Conservation (phyloP, 2,888 invertebrate genomes). For the Melanostoma scalare region DNA sequence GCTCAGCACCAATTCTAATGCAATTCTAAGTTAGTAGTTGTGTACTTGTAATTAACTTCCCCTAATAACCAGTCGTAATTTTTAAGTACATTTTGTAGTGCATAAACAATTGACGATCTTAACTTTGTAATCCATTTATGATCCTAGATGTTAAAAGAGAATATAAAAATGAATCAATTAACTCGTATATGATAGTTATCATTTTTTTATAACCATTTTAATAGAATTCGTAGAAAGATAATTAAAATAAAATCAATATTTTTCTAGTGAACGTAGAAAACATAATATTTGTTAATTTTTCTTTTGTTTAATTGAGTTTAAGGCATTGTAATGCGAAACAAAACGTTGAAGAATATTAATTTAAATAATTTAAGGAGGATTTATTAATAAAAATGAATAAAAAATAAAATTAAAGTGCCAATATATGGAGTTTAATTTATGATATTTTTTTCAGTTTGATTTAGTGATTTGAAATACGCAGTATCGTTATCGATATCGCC, state of each 20-base stretch:
- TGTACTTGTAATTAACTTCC: conserved; percentile 17
- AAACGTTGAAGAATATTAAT: conserved; percentile 50
- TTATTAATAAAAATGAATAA: conserved; percentile 54
- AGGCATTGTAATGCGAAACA: conserved; percentile 29
- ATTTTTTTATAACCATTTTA: not conserved
- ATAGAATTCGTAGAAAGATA: too few relatives aligned
- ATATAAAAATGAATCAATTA: conserved; percentile 56
- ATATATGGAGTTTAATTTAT: conserved; percentile 19
- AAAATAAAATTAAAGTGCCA: conserved; percentile 65
- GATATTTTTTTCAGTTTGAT: not conserved
- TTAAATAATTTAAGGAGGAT: conserved; percentile 48
- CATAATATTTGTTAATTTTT: conserved; percentile 37
- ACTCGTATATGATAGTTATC: conserved; percentile 12
- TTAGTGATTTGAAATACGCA: too few relatives aligned
- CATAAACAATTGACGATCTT: conserved; percentile 46
- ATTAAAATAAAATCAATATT: too few relatives aligned
- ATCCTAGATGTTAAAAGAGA: conserved; percentile 49
- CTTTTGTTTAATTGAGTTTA: conserved; percentile 50
- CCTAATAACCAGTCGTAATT: conserved; percentile 63
- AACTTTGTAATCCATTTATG: conserved; percentile 65
- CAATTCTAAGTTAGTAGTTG: conserved; percentile 14
- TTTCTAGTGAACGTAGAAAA: not conserved
- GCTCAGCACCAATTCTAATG: conserved; percentile 51
- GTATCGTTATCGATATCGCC: too few relatives aligned
- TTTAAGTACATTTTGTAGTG: conserved; percentile 26